Evolutionary conservation across 2,113 vertebrate species (phyloP).

Genomic region (Coreoperca whiteheadi): DNA sequence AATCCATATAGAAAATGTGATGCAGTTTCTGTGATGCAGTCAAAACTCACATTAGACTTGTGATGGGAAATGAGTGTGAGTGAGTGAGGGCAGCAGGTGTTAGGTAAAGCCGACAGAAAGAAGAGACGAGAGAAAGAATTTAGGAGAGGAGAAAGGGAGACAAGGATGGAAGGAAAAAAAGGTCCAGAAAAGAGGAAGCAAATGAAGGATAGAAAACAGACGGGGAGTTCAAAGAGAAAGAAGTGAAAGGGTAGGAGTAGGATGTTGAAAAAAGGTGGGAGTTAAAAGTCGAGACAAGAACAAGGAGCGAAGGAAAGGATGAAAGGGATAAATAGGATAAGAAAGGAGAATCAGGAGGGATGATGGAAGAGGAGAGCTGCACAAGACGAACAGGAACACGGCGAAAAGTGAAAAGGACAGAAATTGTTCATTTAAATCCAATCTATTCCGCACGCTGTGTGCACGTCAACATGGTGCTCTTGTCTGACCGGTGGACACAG

Average conservation of each 20-base stretch:
- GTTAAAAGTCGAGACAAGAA: slow-evolving; percentile 43
- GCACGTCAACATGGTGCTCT: background rate
- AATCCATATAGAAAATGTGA: background rate
- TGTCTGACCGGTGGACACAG: slow-evolving; percentile 8
- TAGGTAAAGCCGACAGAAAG: slow-evolving; percentile 6
- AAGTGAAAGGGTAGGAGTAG: slow-evolving; percentile 2
- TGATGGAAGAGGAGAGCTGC: slow-evolving; percentile 26
- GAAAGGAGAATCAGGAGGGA: slow-evolving; percentile 10
- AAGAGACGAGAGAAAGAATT: background rate
- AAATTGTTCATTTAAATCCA: slow-evolving; percentile 44
- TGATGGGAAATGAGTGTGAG: slow-evolving; percentile 8
- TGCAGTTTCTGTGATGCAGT: background rate
- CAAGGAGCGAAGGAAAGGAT: slow-evolving; percentile 15
- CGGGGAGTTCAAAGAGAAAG: slow-evolving; percentile 28
- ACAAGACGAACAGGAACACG: background rate
- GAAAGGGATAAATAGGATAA: slow-evolving; percentile 31
- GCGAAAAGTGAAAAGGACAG: slow-evolving; percentile 19
- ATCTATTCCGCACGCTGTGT: background rate
- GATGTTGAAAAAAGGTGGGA: slow-evolving; percentile 9
- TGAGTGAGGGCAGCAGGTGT: slow-evolving; percentile 44
- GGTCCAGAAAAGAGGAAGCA: slow-evolving; percentile 6
- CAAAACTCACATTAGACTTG: background rate
- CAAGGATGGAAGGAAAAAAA: slow-evolving; percentile 1
- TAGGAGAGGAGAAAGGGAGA: slow-evolving; percentile 15
- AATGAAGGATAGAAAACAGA: slow-evolving; percentile 57